Evolutionary conservation across 1,140 invertebrate genomes (phyloP).

Genomic region (Delia radicum): DNA sequence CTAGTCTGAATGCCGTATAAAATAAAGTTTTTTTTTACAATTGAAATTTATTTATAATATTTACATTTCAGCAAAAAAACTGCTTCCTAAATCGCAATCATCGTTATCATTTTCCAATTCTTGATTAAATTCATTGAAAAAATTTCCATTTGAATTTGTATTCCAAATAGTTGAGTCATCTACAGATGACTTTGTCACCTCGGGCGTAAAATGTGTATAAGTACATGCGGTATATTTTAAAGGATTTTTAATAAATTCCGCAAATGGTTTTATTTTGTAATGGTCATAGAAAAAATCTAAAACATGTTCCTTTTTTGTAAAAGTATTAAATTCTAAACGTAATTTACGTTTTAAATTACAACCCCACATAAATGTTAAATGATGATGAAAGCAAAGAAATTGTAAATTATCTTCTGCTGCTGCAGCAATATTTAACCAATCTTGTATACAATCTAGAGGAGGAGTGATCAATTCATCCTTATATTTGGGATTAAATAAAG

Average conservation of each 20-base stretch:
- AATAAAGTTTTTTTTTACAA: not conserved
- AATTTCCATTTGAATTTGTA: constrained; percentile 42
- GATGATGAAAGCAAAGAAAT: constrained; percentile 88
- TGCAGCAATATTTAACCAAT: constrained; percentile 80
- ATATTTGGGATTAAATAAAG: constrained; percentile 73
- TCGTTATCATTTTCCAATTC: not conserved
- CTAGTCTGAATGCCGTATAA: no score
- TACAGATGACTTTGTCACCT: constrained; percentile 23
- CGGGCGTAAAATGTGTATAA: constrained; percentile 33
- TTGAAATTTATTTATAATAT: not conserved
- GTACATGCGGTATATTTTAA: constrained; percentile 38
- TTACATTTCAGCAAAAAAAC: constrained; percentile 25
- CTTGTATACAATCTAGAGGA: constrained; percentile 74
- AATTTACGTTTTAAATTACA: constrained; percentile 71
- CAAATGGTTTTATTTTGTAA: constrained; percentile 32
- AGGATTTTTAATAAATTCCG: not conserved
- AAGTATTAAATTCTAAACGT: constrained; percentile 75
- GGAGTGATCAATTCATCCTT: constrained; percentile 70
- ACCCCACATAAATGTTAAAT: constrained; percentile 92
- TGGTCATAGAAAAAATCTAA: constrained; percentile 65
- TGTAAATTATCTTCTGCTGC: constrained; percentile 59
- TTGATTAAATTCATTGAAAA: constrained; percentile 41
- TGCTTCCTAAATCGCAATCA: constrained; percentile 23
- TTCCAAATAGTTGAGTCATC: constrained; percentile 39
- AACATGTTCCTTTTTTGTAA: constrained; percentile 69